Evolutionary conservation across 2,113 vertebrate genomes (phyloP).

Genomic region (Thamnaconus septentrionalis): DNA sequence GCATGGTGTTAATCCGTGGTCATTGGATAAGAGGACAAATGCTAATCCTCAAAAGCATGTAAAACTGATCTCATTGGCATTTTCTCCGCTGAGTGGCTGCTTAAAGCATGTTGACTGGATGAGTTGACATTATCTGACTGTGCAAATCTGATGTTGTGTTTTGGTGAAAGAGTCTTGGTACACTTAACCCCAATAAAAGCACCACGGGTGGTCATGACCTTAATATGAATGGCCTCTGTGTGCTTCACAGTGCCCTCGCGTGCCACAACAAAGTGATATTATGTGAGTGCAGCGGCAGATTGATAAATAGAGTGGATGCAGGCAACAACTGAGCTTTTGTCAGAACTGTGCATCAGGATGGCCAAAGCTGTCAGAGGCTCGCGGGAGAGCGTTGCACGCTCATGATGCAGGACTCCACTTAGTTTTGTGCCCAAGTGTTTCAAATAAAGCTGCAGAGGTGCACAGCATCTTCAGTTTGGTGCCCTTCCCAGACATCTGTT

Average conservation of each 20-base stretch:
- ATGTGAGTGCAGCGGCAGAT: conserved; percentile 34
- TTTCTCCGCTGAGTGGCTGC: neutral
- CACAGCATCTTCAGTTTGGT: conserved; percentile 13
- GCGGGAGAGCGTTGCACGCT: too few species aligned
- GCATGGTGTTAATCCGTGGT: too few species aligned
- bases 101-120: conserved; percentile 1
- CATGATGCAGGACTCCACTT: too few species aligned
- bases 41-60: too few species aligned
- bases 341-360: neutral
- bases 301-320: conserved; percentile 21
- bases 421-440: conserved; percentile 13
- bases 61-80: conserved; percentile 5
- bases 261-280: conserved; percentile 20
- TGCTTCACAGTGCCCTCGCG: conserved; percentile 12
- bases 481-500: neutral
- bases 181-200: conserved; percentile 68
- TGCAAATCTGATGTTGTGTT: conserved; percentile 40
- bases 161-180: conserved; percentile 45
- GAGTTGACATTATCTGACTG: conserved; percentile 29
- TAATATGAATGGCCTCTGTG: conserved; percentile 46
- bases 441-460: conserved; percentile 15
- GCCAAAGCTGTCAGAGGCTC: too few species aligned
- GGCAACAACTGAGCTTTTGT: conserved; percentile 27
- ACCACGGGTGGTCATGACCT: conserved; percentile 42
- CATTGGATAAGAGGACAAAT: too few species aligned